These are phyloP conservation scores for Apotomis betuletana DNA, from an alignment of 2,888 invertebrate genomes.

Conservation along the genomic window DNA sequence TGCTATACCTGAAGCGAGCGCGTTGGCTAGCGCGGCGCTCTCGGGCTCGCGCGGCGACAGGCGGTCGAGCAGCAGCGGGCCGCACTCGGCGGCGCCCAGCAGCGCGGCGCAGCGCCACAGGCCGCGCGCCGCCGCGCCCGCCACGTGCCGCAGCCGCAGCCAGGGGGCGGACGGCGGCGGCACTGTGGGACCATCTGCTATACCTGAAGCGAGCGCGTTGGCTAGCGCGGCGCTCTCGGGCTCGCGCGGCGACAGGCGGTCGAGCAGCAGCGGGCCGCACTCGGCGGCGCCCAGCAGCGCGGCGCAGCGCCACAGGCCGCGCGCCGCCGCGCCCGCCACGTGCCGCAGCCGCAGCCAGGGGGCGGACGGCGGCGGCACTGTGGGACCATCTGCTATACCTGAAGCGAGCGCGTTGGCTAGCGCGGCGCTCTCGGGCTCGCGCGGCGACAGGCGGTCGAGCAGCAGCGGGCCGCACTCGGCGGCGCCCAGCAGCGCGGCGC, in stretches of 20 bases:
- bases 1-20: constrained; percentile 23
- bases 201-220: constrained; percentile 26
- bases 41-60: constrained; percentile 64
- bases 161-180: constrained; percentile 77
- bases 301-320: constrained; percentile 82
- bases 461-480: constrained; percentile 82
- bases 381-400: background rate
- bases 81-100: constrained; percentile 82
- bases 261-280: constrained; percentile 82
- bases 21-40: constrained; percentile 28
- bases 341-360: constrained; percentile 87
- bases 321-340: constrained; percentile 75
- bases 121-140: constrained; percentile 70
- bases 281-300: constrained; percentile 81
- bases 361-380: constrained; percentile 52
- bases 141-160: constrained; percentile 86
- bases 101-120: constrained; percentile 82
- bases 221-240: constrained; percentile 28
- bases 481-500: constrained; percentile 82
- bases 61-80: constrained; percentile 84
- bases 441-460: constrained; percentile 82
- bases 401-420: constrained; percentile 27
- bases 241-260: constrained; percentile 76
- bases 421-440: constrained; percentile 13
- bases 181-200: constrained; percentile 32